Conservation (phyloP, 2,888 invertebrate genomes). For the Arctia plantaginis region DNA sequence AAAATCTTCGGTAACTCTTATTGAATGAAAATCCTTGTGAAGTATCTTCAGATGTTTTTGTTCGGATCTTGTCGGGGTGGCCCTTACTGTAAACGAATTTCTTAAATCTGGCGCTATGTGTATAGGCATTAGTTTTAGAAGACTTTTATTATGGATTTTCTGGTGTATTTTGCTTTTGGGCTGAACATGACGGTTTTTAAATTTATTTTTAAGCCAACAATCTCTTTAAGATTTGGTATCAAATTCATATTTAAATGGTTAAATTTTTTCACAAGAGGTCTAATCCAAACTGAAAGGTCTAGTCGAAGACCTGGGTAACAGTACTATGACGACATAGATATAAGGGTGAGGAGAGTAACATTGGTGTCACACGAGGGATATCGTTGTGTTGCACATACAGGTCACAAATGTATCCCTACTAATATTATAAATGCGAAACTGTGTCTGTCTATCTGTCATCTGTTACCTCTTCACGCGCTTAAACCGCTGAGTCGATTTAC, state of each 20-base stretch:
- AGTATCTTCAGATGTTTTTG: conserved; percentile 46
- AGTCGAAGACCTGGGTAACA: too few relatives aligned
- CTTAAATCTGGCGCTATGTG: conserved; percentile 33
- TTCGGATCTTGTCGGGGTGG: conserved; percentile 24
- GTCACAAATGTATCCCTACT: background rate
- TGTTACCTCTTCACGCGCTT: too few relatives aligned
- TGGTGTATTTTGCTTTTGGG: background rate
- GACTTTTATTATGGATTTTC: background rate
- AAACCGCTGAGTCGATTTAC: too few relatives aligned
- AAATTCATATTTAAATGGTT: background rate
- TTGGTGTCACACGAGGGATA: background rate
- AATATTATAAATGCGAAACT: too few relatives aligned
- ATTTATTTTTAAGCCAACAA: background rate
- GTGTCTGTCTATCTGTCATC: too few relatives aligned
- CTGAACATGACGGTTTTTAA: background rate
- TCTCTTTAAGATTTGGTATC: background rate
- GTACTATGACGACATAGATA: background rate
- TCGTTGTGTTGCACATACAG: background rate
- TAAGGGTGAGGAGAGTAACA: background rate
- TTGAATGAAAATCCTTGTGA: conserved; percentile 51
- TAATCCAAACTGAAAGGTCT: too few relatives aligned
- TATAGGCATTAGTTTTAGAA: conserved; percentile 20
- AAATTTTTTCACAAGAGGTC: background rate
- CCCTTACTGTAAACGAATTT: conserved; percentile 34
- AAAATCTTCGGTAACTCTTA: conserved; percentile 37